phyloP scores from a whole-genome alignment of 1,140 invertebrate genomes.

The Goniozus legneri region DNA sequence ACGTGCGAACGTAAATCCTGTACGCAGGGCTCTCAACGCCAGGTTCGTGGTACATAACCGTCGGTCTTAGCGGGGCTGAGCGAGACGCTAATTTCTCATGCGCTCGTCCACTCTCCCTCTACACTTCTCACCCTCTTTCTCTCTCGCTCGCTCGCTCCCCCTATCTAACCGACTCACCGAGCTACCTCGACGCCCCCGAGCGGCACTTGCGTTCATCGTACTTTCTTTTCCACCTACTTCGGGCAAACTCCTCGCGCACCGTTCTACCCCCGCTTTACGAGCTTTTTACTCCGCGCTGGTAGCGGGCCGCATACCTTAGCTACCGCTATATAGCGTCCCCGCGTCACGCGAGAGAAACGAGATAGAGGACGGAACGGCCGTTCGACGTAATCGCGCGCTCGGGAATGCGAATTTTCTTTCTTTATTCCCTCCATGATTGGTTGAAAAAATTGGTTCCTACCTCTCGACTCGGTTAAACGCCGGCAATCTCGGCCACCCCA shows the following conservation, averaged over 20 bases:
- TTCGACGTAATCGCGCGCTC: too few relatives aligned
- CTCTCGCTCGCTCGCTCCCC: neutral
- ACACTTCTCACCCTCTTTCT: neutral
- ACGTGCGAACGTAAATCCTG: slow-evolving; percentile 15
- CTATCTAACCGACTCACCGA: too few relatives aligned
- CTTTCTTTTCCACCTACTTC: slow-evolving; percentile 13
- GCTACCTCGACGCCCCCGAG: neutral
- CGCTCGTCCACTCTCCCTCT: neutral
- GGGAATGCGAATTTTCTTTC: too few relatives aligned
- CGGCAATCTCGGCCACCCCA: too few relatives aligned
- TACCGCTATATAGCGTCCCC: too few relatives aligned
- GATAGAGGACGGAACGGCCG: too few relatives aligned
- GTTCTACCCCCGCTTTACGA: slow-evolving; percentile 6
- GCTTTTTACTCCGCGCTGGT: too few relatives aligned
- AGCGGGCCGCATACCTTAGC: too few relatives aligned
- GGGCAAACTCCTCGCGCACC: slow-evolving; percentile 13
- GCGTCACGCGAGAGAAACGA: too few relatives aligned
- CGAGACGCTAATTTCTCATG: slow-evolving; percentile 22
- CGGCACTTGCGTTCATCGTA: slow-evolving; percentile 7
- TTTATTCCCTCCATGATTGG: too few relatives aligned
- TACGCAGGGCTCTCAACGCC: slow-evolving; percentile 5
- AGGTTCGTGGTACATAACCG: slow-evolving; percentile 1
- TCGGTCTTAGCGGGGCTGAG: slow-evolving; percentile 17
- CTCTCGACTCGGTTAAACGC: too few relatives aligned
- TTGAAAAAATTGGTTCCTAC: too few relatives aligned